Percentiles rank a stretch among this genome's conserved stretches.
phyloP scores from a whole-genome alignment of 2,888 invertebrate species.

The Taphrorychus bicolor region DNA sequence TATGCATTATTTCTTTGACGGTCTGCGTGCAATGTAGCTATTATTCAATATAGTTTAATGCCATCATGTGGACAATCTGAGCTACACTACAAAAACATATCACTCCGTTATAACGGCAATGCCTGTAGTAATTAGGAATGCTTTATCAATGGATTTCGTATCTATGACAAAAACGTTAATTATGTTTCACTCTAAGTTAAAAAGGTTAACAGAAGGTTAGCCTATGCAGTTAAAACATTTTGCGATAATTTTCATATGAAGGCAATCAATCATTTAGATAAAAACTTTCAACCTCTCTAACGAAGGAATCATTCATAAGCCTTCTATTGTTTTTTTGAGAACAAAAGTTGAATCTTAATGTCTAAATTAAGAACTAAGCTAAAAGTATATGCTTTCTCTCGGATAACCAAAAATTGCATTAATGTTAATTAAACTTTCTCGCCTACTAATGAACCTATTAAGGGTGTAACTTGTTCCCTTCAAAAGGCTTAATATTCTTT shows the following conservation, averaged over 20 bases:
- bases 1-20: conserved; percentile 8
- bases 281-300: no score
- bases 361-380: neutral
- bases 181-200: no score
- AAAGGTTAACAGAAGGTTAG: no score
- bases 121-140: no score
- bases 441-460: conserved; percentile 8
- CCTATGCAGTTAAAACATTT: no score
- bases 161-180: no score
- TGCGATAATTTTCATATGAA: no score
- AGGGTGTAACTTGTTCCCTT: neutral
- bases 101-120: no score
- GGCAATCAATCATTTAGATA: no score
- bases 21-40: conserved; percentile 8
- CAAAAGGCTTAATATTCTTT: conserved; percentile 1
- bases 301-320: no score
- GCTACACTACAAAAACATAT: neutral
- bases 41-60: conserved; percentile 12
- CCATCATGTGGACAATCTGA: neutral
- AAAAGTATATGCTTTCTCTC: neutral
- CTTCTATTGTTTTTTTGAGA: neutral
- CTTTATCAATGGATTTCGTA: no score
- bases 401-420: neutral
- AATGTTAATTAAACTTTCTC: conserved; percentile 3
- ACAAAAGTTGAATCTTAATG: neutral